These are phyloP conservation scores for Crotalus horridus DNA, from an alignment of 2,113 vertebrate genomes.

Conservation along the genomic window DNA sequence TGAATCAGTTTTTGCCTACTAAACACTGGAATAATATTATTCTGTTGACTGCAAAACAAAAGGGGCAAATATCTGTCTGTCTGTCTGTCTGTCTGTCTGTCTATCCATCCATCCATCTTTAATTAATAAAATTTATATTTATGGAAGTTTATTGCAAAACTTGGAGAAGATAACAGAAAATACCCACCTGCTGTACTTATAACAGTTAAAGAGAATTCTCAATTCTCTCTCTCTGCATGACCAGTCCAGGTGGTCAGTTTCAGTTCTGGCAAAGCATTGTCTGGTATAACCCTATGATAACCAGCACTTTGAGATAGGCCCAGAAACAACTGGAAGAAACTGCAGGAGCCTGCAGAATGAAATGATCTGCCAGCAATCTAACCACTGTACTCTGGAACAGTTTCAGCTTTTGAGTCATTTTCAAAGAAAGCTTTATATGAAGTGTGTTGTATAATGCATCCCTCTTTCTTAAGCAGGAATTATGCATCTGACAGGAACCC, in stretches of 20 bases:
- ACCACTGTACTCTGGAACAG: neutral
- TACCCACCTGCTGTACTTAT: neutral
- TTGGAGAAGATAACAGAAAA: neutral
- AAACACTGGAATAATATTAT: neutral
- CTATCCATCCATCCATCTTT: neutral
- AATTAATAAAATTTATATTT: neutral
- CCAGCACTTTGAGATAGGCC: neutral
- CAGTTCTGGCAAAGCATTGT: neutral
- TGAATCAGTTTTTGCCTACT: neutral
- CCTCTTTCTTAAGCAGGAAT: too few species aligned
- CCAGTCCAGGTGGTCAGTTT: neutral
- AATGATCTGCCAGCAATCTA: neutral
- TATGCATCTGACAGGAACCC: too few species aligned
- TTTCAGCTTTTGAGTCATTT: neutral
- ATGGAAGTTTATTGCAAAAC: neutral
- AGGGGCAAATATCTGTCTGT: neutral
- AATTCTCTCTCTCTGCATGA: neutral
- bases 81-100: neutral
- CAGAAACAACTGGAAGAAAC: neutral
- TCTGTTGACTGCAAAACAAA: neutral
- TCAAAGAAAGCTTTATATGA: neutral
- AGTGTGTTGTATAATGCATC: neutral
- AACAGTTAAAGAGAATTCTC: neutral
- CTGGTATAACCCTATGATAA: neutral
- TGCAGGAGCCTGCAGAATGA: neutral